Base-by-base conservation (phyloP, 2,113 vertebrate species). In the Xiphias gladius region DNA sequence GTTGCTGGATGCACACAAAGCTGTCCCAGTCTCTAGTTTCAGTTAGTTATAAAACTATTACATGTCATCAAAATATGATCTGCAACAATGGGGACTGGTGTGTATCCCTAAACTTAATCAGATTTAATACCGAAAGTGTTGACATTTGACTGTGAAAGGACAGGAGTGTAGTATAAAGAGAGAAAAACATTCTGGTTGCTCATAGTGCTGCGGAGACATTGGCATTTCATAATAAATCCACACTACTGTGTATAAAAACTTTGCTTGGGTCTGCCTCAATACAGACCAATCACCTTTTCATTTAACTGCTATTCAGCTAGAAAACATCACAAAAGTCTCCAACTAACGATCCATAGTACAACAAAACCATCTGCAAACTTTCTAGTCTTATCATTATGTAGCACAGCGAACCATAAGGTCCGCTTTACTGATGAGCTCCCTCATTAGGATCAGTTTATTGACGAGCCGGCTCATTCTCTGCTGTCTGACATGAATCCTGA, bases 401-500 rank as follows among this genome's bases (percentile, higher is more conserved):
- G 69, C 80, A 20, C 62, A 62, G 70, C 17, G 16, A 78, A 76
- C 77, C 63, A 74, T 14, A 12, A 63, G 39, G 80, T 59, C 46
- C 4, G 46, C 62, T 71, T 63, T n/a, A 26, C 70, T 87, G 87
- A 88, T 72, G 79, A 76, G 81, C 74, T 69, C 71, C 35, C 87
- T 89, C 83, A 83, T 90, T 83, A 88, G 85, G 85, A 86, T 91
- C 73, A 54, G 52, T 46, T 65, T 71, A 62, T 71, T 66, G 86
- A 89, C 22, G 46, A 88, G 75, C 41, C 52, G 26, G 65, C 86
- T 91, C 78, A 13, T 26, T 85, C 73, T 84, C 77, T 37, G 69
- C 66, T 63, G 55, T 66, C 70, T 58, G 64, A 90, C 83, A 77
- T 79, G 48, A 54, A 70, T 76, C 26, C 73, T 73, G 80, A n/a